Base-by-base conservation (phyloP, 2,113 vertebrate species). In the Podiceps cristatus region DNA sequence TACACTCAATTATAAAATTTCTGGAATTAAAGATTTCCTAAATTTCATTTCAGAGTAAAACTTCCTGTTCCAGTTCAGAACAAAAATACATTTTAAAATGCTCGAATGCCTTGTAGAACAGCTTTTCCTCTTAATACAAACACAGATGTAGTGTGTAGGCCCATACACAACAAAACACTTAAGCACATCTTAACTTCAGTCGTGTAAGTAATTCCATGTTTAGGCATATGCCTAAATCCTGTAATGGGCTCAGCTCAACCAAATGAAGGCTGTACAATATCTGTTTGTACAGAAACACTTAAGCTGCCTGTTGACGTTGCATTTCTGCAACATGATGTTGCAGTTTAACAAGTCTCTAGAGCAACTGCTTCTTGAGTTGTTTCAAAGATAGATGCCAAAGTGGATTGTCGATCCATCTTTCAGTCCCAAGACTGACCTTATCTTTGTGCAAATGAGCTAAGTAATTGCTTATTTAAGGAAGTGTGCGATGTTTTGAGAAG, bases 111-210 rank as follows among this genome's bases (percentile, higher is more conserved):
- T 95, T 81, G 89, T 74, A 60, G 96, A 96, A 94, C 90, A 95
- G 92, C 75, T 96, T 96, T 96, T 92, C 71, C 59, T 92, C 50
- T 42, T 93, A 86, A 95, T 94, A 96, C 86, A 96, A 96, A 95
- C 96, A 96, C 94, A 96, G 95, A 96, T 96, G 96, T 69, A 95
- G n/a, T 10, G 6, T 76, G 78, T 86, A 92, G 93, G 75, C 78
- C 59, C 71, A 91, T 64, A n/a, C 66, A 78, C 66, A 93, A 86
- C 92, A 97, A 86, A 96, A 84, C 14, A 50, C 80, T 95, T 52
- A 13, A 72, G 77, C 40, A 85, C 50, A 58, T 96, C 85, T 88
- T 93, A 72, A 92, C 24, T 90, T 76, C 75, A 83, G 64, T n/a
- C 4, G 0, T 55, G 44, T 22, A 52, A 67, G 72, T 77, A 94